A percentile compares a stretch with the other conserved stretches of the same genome.
Evolutionary conservation across 1,140 invertebrate species (phyloP).

Genomic region (Ostrea edulis): DNA sequence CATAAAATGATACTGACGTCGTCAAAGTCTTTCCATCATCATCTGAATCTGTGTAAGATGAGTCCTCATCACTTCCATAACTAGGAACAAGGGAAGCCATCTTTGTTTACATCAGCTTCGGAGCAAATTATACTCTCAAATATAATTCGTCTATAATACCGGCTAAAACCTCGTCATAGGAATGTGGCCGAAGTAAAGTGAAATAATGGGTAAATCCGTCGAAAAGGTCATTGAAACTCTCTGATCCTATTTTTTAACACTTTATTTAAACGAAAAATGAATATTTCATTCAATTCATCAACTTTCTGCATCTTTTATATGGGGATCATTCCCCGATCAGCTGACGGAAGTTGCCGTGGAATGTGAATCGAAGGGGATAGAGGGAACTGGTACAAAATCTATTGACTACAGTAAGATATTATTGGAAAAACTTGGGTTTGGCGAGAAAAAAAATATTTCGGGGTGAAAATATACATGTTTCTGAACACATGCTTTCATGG

Average conservation of each 20-base stretch:
- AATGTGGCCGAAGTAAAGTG: background rate
- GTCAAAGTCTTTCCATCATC: background rate
- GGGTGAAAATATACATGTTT: background rate
- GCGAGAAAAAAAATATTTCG: background rate
- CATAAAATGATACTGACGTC: background rate
- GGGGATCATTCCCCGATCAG: constrained; percentile 73
- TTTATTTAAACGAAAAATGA: background rate
- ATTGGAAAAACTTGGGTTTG: background rate
- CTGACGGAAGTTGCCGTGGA: constrained; percentile 75
- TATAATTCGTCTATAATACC: constrained; percentile 71
- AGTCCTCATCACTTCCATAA: constrained; percentile 79
- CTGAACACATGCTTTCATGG: background rate
- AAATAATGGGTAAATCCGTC: background rate
- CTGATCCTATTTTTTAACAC: background rate
- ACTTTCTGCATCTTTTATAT: constrained; percentile 27
- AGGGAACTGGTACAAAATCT: constrained; percentile 30
- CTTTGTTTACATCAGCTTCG: constrained; percentile 51
- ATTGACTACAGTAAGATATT: background rate
- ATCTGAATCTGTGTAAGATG: constrained; percentile 75
- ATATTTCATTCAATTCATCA: background rate
- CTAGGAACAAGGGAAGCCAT: constrained; percentile 85
- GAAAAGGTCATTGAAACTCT: background rate
- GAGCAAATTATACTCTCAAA: constrained; percentile 54
- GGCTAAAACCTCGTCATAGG: constrained; percentile 53
- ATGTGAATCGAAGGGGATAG: constrained; percentile 57